Evolutionary conservation across 2,113 vertebrate genomes (phyloP), one percentile per base, ranked within the genome.

Genomic region (Condylura cristata): DNA sequence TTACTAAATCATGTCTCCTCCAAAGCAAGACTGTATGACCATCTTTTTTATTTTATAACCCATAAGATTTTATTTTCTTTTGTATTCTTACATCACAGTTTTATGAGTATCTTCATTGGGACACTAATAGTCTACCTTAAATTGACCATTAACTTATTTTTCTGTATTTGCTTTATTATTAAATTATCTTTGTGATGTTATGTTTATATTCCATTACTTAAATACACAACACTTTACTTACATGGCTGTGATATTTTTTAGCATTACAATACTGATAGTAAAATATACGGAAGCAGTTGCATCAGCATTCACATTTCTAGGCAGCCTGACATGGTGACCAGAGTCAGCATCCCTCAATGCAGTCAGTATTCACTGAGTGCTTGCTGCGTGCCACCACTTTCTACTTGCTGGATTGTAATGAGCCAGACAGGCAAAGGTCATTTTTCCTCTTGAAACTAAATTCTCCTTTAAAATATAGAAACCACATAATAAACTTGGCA

Each of bases 71-170:
- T 87, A 75, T 9, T 87, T 85, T 76, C 9, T 16, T 66, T 16
- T 90, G 60, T 76, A 82, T 94, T 85, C n/a, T 90, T 39, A 75
- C 24, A 76, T 12, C 46, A n/a, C 41, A 32, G n/a, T 28, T 76
- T 58, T 92, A 56, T 44, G 0, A 44, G 10, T 86, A 32, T 92
- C 63, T 63, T 74, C 9, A 24, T 12, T 51, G 32, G 1, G 68
- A 24, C 22, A 12, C 7, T 26, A 30, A n/a, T 65, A 58, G 5
- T 81, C 41, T 30, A 65, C 46, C 22, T 91, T 10, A 18, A 41
- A 44, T 41, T 56, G 20, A 28, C 20, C 8, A 53, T 72, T 91
- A 68, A 4, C 18, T 70, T 53, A 41, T 56, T 86, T 86, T 86
- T 92, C 9, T 84, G 1, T 53, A 39, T 88, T 68, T 61, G 6